Conservation (phyloP, 2,888 invertebrate genomes). For the Parthenolecanium corni region DNA sequence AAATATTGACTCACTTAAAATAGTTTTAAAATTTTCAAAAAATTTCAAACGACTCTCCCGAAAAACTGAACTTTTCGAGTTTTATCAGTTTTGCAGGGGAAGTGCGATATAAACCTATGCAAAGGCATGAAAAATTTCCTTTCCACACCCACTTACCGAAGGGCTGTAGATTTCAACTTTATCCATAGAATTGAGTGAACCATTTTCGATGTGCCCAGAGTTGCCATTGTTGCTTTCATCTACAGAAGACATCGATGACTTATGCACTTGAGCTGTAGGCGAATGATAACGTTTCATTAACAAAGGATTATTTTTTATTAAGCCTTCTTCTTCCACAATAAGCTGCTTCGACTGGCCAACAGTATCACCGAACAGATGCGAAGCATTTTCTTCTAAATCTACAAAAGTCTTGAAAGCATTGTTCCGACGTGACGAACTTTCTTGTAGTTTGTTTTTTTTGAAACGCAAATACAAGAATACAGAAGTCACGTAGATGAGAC, state of each 20-base stretch:
- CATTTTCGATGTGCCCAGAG: neutral
- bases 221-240: neutral
- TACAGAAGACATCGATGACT: neutral
- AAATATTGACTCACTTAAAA: too few relatives aligned
- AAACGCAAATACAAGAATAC: constrained; percentile 68
- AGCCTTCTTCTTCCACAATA: constrained; percentile 43
- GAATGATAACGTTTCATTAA: constrained; percentile 41
- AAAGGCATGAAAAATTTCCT: too few relatives aligned
- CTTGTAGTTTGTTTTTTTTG: constrained; percentile 29
- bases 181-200: neutral
- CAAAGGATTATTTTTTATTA: constrained; percentile 68
- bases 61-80: too few relatives aligned
- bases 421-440: constrained; percentile 34
- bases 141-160: neutral
- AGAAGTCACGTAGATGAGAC: constrained; percentile 73
- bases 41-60: too few relatives aligned
- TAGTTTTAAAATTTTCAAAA: too few relatives aligned
- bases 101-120: too few relatives aligned
- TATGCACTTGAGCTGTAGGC: neutral
- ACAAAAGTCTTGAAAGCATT: constrained; percentile 27
- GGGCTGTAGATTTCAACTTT: neutral
- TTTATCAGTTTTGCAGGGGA: too few relatives aligned
- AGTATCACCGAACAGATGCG: constrained; percentile 10
- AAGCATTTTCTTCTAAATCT: constrained; percentile 14
- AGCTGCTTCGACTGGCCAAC: constrained; percentile 29